Conservation (phyloP, 2,888 invertebrate genomes). For the Archaeoteleia sp. region DNA sequence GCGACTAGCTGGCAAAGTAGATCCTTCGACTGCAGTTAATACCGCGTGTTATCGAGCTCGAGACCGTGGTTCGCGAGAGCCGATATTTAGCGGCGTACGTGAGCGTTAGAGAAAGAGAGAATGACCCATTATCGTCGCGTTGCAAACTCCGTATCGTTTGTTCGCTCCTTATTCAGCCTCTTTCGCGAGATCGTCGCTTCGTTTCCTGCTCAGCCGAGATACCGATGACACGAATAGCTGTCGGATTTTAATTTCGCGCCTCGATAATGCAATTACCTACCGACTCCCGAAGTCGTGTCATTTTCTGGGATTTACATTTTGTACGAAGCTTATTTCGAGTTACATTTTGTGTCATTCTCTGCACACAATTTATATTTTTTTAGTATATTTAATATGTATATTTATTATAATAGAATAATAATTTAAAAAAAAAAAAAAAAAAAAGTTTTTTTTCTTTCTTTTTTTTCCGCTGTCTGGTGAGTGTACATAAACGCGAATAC, state of each 20-base stretch:
- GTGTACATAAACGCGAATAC: too few species aligned
- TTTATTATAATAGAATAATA: too few species aligned
- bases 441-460: too few species aligned
- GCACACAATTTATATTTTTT: too few species aligned
- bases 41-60: constrained; percentile 43
- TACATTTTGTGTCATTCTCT: too few species aligned
- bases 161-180: constrained; percentile 44
- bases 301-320: too few species aligned
- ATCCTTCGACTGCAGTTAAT: constrained; percentile 47
- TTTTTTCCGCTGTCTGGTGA: too few species aligned
- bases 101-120: constrained; percentile 18
- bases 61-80: constrained; percentile 39
- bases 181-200: constrained; percentile 33
- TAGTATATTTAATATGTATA: too few species aligned
- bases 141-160: constrained; percentile 37
- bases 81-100: constrained; percentile 30
- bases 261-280: too few species aligned
- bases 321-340: too few species aligned
- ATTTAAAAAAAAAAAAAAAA: too few species aligned
- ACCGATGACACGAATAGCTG: constrained; percentile 42
- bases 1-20: constrained; percentile 46
- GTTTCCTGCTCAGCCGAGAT: constrained; percentile 34
- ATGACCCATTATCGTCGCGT: constrained; percentile 37
- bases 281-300: too few species aligned
- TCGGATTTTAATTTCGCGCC: constrained; percentile 30